phyloP scores from a whole-genome alignment of 1,140 invertebrate genomes.

The Drosophila nebulosa region DNA sequence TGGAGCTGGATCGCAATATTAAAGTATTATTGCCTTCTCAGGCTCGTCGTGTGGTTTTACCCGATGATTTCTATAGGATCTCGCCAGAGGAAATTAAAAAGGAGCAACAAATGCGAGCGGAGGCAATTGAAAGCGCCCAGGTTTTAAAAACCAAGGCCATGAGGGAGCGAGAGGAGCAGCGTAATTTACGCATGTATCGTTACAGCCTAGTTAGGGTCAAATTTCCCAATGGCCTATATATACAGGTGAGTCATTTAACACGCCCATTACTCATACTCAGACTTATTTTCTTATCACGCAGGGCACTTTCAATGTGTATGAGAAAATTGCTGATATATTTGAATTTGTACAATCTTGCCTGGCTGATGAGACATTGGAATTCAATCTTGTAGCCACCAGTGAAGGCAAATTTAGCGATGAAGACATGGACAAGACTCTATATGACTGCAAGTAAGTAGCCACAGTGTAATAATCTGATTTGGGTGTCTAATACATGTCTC shows the following conservation, averaged over 20 bases:
- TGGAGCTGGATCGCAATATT: slow-evolving; percentile 92
- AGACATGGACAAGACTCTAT: slow-evolving; percentile 85
- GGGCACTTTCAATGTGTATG: slow-evolving; percentile 92
- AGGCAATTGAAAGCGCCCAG: slow-evolving; percentile 89
- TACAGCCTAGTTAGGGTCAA: slow-evolving; percentile 91
- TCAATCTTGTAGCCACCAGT: slow-evolving; percentile 85
- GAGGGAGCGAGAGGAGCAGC: slow-evolving; percentile 91
- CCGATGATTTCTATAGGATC: slow-evolving; percentile 91
- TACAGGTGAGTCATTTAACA: slow-evolving; percentile 84
- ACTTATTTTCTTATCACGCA: slow-evolving; percentile 65
- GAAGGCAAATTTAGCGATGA: slow-evolving; percentile 85
- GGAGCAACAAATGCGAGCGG: slow-evolving; percentile 90
- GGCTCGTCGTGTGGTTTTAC: slow-evolving; percentile 86
- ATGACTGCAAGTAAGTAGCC: slow-evolving; percentile 82
- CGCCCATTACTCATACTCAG: background rate
- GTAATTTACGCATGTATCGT: slow-evolving; percentile 90
- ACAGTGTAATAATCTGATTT: rapidly evolving
- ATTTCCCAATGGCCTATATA: slow-evolving; percentile 92
- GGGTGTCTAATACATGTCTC: background rate
- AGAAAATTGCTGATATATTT: slow-evolving; percentile 86
- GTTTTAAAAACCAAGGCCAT: slow-evolving; percentile 95
- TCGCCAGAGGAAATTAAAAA: slow-evolving; percentile 90
- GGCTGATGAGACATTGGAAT: slow-evolving; percentile 84
- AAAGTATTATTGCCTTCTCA: slow-evolving; percentile 91
- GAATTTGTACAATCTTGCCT: slow-evolving; percentile 89